A percentile compares a stretch with the other conserved stretches of the same genome.
These are phyloP conservation scores for Palaemon carinicauda DNA, from an alignment of 1,140 invertebrate species.

Conservation along the genomic window DNA sequence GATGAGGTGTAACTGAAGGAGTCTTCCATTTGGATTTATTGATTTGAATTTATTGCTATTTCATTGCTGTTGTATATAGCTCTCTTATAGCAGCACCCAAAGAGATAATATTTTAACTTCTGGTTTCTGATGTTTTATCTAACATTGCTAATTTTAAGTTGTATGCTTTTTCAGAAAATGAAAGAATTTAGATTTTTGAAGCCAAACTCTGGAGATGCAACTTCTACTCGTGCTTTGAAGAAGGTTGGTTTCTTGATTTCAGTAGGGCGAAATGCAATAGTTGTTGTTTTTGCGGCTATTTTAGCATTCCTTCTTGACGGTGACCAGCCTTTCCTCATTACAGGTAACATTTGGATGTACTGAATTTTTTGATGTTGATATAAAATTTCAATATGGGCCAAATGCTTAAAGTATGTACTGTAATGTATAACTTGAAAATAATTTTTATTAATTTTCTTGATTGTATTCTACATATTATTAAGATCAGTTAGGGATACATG, in stretches of 20 bases:
- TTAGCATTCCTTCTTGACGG: slow-evolving; percentile 59
- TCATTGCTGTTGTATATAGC: too few relatives aligned
- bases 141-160: background rate
- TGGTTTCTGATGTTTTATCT: too few relatives aligned
- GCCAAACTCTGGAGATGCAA: slow-evolving; percentile 59
- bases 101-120: too few relatives aligned
- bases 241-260: slow-evolving; percentile 77
- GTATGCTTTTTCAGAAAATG: slow-evolving; percentile 53
- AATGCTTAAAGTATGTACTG: background rate
- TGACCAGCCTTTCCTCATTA: slow-evolving; percentile 37
- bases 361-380: background rate
- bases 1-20: too few relatives aligned
- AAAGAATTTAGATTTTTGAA: slow-evolving; percentile 50
- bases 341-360: slow-evolving; percentile 15
- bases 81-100: too few relatives aligned
- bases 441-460: too few relatives aligned
- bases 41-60: too few relatives aligned
- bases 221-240: slow-evolving; percentile 62
- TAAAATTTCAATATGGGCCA: background rate
- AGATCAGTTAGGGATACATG: too few relatives aligned
- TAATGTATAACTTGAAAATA: too few relatives aligned
- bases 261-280: slow-evolving; percentile 79
- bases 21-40: too few relatives aligned
- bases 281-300: slow-evolving; percentile 76
- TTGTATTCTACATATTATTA: too few relatives aligned